These are phyloP conservation scores for Phallusia fumigata DNA, from an alignment of 23 tunicate species.

Conservation along the genomic window DNA sequence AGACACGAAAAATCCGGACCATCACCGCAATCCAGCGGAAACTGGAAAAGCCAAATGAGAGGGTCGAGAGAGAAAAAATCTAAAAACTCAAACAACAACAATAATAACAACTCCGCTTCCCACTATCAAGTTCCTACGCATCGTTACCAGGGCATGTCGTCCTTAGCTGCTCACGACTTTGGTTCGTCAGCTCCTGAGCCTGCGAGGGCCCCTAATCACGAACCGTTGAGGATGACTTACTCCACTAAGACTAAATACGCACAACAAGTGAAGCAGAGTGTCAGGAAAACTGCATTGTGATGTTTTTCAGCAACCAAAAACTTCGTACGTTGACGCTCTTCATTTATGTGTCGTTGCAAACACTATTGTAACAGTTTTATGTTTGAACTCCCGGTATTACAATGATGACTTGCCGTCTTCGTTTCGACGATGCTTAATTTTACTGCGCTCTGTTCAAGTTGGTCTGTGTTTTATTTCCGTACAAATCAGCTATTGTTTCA, in stretches of 20 bases:
- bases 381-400: no score
- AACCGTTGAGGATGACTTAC: background rate
- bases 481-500: no score
- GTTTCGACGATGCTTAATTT: background rate
- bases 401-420: background rate
- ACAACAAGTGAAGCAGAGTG: conserved; percentile 37
- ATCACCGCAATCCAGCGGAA: conserved; percentile 38
- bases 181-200: conserved; percentile 31
- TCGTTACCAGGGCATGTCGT: conserved; percentile 37
- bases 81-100: conserved; percentile 9
- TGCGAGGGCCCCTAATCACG: background rate
- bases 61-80: background rate
- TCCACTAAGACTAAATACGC: background rate
- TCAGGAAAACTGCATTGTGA: conserved; percentile 48
- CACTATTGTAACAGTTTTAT: no score
- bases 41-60: conserved; percentile 26
- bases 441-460: background rate
- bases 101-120: conserved; percentile 37
- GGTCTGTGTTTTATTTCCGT: background rate
- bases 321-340: no score
- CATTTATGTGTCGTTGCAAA: no score
- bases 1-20: conserved; percentile 17
- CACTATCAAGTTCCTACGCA: conserved; percentile 56
- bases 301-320: background rate
- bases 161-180: conserved; percentile 7